These are phyloP conservation scores for Leptinotarsa undecemlineata DNA, from an alignment of 1,140 invertebrate genomes.

Conservation along the genomic window DNA sequence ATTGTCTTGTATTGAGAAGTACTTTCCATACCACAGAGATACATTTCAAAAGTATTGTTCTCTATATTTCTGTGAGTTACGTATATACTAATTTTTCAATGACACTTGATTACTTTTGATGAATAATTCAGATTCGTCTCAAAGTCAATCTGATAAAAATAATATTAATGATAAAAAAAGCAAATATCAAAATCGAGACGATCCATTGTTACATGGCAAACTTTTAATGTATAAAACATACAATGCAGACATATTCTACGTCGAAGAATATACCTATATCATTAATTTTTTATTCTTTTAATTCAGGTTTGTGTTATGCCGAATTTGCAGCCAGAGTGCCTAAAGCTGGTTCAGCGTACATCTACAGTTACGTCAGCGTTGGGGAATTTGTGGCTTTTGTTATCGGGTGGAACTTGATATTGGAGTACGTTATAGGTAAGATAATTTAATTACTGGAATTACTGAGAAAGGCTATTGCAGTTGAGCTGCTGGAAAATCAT, in stretches of 20 bases:
- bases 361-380: slow-evolving; percentile 83
- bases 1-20: too few relatives aligned
- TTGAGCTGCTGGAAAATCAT: too few relatives aligned
- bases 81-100: neutral
- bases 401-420: slow-evolving; percentile 87
- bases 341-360: slow-evolving; percentile 83
- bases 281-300: neutral
- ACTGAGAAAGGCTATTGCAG: too few relatives aligned
- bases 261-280: neutral
- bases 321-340: slow-evolving; percentile 87
- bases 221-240: too few relatives aligned
- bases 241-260: too few relatives aligned
- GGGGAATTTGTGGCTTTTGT: slow-evolving; percentile 81
- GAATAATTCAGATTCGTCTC: too few relatives aligned
- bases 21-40: too few relatives aligned
- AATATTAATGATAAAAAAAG: neutral
- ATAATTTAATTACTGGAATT: neutral
- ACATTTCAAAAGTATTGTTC: too few relatives aligned
- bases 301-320: slow-evolving; percentile 76
- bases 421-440: slow-evolving; percentile 88
- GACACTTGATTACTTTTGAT: neutral
- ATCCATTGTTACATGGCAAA: neutral
- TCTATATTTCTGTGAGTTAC: too few relatives aligned
- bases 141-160: too few relatives aligned
- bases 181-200: neutral